Evolutionary conservation across 2,888 invertebrate genomes (phyloP).

Genomic region (Drosophila sordidula): DNA sequence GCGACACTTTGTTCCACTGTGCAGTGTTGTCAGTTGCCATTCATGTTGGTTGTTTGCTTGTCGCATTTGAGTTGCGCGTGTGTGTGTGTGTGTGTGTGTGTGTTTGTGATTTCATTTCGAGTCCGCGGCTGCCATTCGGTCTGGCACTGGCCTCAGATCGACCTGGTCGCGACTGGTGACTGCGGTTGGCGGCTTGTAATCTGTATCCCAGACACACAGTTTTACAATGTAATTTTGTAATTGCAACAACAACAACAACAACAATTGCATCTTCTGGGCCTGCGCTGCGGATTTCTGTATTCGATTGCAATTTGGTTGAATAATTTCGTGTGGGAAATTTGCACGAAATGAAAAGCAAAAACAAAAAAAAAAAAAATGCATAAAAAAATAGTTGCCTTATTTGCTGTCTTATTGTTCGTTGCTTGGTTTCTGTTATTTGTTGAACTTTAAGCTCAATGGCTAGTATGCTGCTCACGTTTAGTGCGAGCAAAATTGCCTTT

Average conservation of each 20-base stretch:
- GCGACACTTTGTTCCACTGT: slow-evolving; percentile 31
- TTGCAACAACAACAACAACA: slow-evolving; percentile 46
- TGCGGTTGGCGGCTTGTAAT: slow-evolving; percentile 63
- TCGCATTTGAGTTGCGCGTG: slow-evolving; percentile 22
- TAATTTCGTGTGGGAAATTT: slow-evolving; percentile 61
- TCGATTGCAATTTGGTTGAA: slow-evolving; percentile 47
- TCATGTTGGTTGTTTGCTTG: slow-evolving; percentile 48
- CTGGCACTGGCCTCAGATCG: slow-evolving; percentile 42
- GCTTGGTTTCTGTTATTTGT: not conserved
- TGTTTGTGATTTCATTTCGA: slow-evolving; percentile 49
- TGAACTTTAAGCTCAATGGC: slow-evolving; percentile 27
- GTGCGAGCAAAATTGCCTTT: not conserved
- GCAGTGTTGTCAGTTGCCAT: slow-evolving; percentile 50
- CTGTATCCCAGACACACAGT: slow-evolving; percentile 54
- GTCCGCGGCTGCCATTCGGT: slow-evolving; percentile 57
- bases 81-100: slow-evolving; percentile 17
- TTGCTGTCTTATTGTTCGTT: slow-evolving; percentile 7
- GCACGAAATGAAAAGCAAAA: slow-evolving; percentile 18
- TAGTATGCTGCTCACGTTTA: slow-evolving; percentile 21
- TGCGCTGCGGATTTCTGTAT: slow-evolving; percentile 21
- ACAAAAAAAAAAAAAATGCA: not conserved
- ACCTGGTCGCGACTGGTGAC: slow-evolving; percentile 50
- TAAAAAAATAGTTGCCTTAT: slow-evolving; percentile 5
- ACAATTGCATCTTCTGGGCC: slow-evolving; percentile 52
- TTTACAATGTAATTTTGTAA: slow-evolving; percentile 75